Percentiles rank a stretch among this genome's conserved stretches.
Conservation (phyloP, 2,113 vertebrate genomes). For the Ctenomys sociabilis region DNA sequence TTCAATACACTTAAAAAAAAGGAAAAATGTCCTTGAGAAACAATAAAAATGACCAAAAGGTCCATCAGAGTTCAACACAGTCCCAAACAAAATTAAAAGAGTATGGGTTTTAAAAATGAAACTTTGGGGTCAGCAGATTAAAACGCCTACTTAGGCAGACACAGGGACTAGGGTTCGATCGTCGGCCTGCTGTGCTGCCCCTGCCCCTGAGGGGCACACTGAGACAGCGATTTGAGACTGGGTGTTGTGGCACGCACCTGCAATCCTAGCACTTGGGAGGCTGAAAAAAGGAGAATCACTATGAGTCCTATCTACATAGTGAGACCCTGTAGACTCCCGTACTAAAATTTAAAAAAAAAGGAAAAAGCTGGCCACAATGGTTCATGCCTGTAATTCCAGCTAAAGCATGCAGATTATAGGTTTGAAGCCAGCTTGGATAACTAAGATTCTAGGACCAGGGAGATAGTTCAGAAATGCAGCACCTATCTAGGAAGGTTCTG, state of each 20-base stretch:
- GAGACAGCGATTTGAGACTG: too few species aligned
- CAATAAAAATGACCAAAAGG: not conserved
- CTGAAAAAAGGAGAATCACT: too few species aligned
- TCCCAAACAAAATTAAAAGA: not conserved
- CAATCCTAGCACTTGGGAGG: too few species aligned
- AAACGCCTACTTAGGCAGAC: too few species aligned
- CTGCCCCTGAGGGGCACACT: too few species aligned
- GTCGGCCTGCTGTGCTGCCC: too few species aligned
- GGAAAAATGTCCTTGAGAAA: not conserved
- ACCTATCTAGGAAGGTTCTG: too few species aligned
- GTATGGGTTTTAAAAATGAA: not conserved
- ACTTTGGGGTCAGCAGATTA: not conserved
- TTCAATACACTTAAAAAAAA: slow-evolving; percentile 3
- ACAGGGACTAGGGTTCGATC: too few species aligned
- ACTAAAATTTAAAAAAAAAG: not conserved
- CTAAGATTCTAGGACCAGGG: not conserved
- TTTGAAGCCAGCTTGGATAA: not conserved
- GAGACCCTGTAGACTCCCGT: too few species aligned
- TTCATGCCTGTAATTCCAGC: not conserved
- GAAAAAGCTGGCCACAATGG: not conserved
- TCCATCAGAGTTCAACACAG: not conserved
- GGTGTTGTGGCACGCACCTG: too few species aligned
- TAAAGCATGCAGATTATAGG: not conserved
- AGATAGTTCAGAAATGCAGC: too few species aligned
- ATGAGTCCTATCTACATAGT: not conserved